Evolutionary conservation across 1,140 invertebrate genomes (phyloP).

Genomic region (Arion vulgaris): DNA sequence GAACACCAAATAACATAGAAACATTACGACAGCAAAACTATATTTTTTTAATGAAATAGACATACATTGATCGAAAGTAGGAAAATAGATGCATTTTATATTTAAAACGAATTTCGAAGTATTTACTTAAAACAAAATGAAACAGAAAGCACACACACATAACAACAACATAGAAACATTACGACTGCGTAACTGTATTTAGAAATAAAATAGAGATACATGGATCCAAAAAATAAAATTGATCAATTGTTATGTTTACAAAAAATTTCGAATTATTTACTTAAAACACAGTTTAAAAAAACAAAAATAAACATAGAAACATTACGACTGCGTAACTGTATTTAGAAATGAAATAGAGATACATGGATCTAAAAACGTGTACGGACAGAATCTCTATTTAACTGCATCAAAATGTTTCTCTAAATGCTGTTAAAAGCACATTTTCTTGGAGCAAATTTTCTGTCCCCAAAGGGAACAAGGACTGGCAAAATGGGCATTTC

Average conservation of each 20-base stretch:
- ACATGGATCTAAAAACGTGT: neutral
- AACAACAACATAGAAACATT: neutral
- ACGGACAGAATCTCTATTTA: neutral
- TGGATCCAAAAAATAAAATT: too few relatives aligned
- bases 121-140: too few relatives aligned
- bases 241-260: too few relatives aligned
- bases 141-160: neutral
- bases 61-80: too few relatives aligned
- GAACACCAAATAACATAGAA: too few relatives aligned
- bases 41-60: too few relatives aligned
- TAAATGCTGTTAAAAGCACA: constrained; percentile 12
- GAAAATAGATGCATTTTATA: too few relatives aligned
- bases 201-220: too few relatives aligned
- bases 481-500: constrained; percentile 6
- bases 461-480: neutral
- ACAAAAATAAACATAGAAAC: neutral
- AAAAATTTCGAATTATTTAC: too few relatives aligned
- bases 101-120: too few relatives aligned
- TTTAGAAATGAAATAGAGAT: neutral
- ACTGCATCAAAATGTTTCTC: neutral
- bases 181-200: too few relatives aligned
- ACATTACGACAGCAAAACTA: too few relatives aligned
- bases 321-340: neutral
- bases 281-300: neutral
- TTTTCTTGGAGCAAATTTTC: neutral